Conservation (phyloP, 2,113 vertebrate species). For the Dolichotis patagonum region DNA sequence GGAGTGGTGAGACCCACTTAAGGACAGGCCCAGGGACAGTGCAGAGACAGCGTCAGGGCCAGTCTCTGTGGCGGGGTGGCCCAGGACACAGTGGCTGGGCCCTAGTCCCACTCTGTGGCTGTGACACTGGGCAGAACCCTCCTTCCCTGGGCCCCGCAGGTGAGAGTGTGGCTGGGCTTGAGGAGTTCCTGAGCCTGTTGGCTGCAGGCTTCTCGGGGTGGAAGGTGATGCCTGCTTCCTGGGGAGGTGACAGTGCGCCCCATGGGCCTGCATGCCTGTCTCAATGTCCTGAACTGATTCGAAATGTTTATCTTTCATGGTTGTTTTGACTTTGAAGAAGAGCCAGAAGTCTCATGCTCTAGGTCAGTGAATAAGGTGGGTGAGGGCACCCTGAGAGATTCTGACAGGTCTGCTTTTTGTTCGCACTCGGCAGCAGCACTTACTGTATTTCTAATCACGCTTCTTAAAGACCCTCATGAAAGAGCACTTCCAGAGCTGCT, state of each 20-base stretch:
- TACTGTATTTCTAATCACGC: background rate
- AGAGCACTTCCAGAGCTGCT: background rate
- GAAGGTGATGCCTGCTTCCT: background rate
- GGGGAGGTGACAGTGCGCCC: background rate
- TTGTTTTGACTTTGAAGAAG: background rate
- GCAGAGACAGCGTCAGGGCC: background rate
- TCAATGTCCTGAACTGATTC: background rate
- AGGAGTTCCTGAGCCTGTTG: accelerated
- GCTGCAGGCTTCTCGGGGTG: accelerated
- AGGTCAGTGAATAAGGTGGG: background rate
- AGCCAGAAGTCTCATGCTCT: background rate
- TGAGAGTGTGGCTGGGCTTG: background rate
- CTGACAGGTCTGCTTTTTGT: background rate
- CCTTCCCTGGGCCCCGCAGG: background rate
- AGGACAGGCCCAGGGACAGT: accelerated
- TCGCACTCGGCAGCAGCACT: background rate
- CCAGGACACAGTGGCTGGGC: background rate
- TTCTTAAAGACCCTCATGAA: background rate
- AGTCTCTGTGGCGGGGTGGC: background rate
- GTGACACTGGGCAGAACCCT: background rate
- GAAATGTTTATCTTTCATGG: background rate
- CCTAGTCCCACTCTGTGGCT: background rate
- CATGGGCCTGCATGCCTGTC: background rate
- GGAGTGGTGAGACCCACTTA: no score
- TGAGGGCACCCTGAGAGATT: background rate